Percentiles rank a stretch among this genome's conserved stretches.
phyloP scores from a whole-genome alignment of 2,113 vertebrate genomes.

The Anarhynchus alexandrinus region DNA sequence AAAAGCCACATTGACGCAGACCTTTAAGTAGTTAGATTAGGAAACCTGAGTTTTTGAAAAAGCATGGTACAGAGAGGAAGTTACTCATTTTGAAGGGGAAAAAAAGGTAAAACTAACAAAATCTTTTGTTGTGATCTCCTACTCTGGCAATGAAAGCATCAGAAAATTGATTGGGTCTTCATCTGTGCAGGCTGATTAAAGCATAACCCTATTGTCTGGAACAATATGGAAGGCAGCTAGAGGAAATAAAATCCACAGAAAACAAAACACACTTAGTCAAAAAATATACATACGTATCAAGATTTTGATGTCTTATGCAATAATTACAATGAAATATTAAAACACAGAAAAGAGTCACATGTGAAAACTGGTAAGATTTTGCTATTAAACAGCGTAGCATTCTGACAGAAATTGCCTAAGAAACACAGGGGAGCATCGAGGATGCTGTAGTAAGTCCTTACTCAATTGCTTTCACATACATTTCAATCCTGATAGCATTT shows the following conservation, averaged over 20 bases:
- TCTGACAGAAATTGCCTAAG: background rate
- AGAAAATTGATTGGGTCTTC: conserved; percentile 67
- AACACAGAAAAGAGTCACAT: background rate
- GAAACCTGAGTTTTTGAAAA: background rate
- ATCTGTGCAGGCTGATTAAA: conserved; percentile 63
- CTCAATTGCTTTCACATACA: background rate
- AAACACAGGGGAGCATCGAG: background rate
- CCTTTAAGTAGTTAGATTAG: background rate
- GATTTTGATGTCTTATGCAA: conserved; percentile 20
- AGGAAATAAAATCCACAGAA: conserved; percentile 74
- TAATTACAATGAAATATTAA: conserved; percentile 37
- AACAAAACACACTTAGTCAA: conserved; percentile 51
- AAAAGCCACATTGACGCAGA: background rate
- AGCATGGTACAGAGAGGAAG: background rate
- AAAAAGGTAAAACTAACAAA: background rate
- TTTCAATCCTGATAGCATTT: background rate
- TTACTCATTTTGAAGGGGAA: background rate
- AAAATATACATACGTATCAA: conserved; percentile 28
- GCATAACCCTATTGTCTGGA: conserved; percentile 79
- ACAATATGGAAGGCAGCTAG: conserved; percentile 81
- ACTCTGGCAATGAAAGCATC: conserved; percentile 48
- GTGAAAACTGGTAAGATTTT: background rate
- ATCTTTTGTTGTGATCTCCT: conserved; percentile 37
- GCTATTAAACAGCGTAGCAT: background rate
- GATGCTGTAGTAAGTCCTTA: background rate